Evolutionary conservation across 2,797 vertebrate genomes (phyloP).

Genomic region (Pyrrhura leucotis): DNA sequence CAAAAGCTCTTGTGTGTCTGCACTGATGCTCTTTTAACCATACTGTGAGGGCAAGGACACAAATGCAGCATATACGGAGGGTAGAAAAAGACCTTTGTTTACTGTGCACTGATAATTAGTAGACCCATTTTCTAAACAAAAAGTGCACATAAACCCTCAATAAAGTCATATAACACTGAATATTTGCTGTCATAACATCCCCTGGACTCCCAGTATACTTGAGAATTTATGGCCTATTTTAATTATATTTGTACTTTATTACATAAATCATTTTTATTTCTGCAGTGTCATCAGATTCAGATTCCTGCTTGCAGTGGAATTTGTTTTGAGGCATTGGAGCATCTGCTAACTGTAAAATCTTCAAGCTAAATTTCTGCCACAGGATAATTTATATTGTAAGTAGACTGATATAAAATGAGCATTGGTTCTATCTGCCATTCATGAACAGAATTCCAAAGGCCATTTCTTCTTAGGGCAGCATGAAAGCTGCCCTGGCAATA

Average conservation of each 20-base stretch:
- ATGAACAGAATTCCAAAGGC: neutral
- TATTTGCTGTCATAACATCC: slow-evolving; percentile 18
- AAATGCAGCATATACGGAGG: neutral
- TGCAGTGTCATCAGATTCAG: slow-evolving; percentile 5
- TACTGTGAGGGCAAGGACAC: slow-evolving; percentile 34
- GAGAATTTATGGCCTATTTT: slow-evolving; percentile 22
- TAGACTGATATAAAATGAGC: neutral
- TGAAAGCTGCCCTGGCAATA: neutral
- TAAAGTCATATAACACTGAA: slow-evolving; percentile 28
- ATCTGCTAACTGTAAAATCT: neutral
- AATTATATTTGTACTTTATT: slow-evolving; percentile 27
- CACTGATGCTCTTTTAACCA: slow-evolving; percentile 55
- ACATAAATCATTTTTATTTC: slow-evolving; percentile 30
- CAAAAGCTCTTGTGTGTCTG: slow-evolving; percentile 78
- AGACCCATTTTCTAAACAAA: slow-evolving; percentile 13
- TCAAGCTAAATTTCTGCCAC: neutral
- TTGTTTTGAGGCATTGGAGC: neutral
- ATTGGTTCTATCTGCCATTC: neutral
- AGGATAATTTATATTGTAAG: neutral
- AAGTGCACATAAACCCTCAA: slow-evolving; percentile 2
- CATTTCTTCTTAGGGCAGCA: neutral
- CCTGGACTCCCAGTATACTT: neutral
- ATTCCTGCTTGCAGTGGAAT: slow-evolving; percentile 8
- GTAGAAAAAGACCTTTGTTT: slow-evolving; percentile 52
- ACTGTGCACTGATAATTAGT: neutral